Base-by-base conservation (phyloP, 1,140 invertebrate genomes). In the Neotoxoptera formosana region DNA sequence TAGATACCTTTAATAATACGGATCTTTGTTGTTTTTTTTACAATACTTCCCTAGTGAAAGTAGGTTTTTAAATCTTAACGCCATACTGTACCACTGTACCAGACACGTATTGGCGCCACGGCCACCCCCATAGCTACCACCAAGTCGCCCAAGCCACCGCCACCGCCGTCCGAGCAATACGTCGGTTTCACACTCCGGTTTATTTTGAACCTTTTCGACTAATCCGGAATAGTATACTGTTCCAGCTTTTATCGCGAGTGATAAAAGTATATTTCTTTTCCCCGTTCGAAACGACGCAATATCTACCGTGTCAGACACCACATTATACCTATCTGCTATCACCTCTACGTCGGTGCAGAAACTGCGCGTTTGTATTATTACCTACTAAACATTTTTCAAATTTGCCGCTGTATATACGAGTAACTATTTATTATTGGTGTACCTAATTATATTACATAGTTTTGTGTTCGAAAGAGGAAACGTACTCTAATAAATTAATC, bases 401-500 rank as follows among this genome's bases (percentile, higher is more conserved):
- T 67, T 67, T 4, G 4, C 9, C 30, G n/a, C 4, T 67, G 7
- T 67, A n/a, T n/a, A n/a, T 76, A n/a, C 14, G n/a, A n/a, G n/a
- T 76, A 17, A 76, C 14, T 76, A 76, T 76, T 76, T 76, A n/a
- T 9, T n/a, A 76, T 76, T 17, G 60, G 60, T n/a, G n/a, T n/a
- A 1, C 2, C 60, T 76, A 67, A 67, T n/a, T 67, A 67, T 67
- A 34, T 76, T 76, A 76, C n/a, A 76, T 76, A n/a, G 60, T 76
- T 76, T n/a, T 76, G 30, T 76, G 60, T 76, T 76, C 30, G n/a
- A 87, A 45, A 25, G 30, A 30, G 84, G 9, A 86, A 48, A 47
- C 30, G 84, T n/a, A 47, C 45, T 87, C 30, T 87, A 87, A 87
- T 87, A 87, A 87, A 87, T 87, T 25, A 45, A 48, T 48, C 45